A percentile compares a stretch with the other conserved stretches of the same genome.
phyloP scores from a whole-genome alignment of 1,140 invertebrate genomes.

The Chymomyza costata region DNA sequence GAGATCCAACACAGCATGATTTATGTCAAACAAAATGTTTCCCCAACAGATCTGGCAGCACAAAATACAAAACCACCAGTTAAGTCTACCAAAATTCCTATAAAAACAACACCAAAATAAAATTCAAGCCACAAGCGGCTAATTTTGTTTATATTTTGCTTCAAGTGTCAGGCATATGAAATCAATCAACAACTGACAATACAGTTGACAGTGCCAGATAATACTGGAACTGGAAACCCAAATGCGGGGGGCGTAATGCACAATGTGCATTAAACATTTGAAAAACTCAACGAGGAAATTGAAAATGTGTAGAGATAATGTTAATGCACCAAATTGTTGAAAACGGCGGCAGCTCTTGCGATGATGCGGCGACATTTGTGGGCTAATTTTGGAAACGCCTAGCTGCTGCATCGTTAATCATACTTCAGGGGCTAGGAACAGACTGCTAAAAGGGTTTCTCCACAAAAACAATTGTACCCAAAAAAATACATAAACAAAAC shows the following conservation, averaged over 20 bases:
- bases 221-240: constrained; percentile 3
- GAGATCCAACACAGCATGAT: constrained; percentile 14
- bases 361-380: constrained; percentile 38
- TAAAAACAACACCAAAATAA: too few species aligned
- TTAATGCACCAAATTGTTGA: constrained; percentile 42
- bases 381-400: constrained; percentile 49
- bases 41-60: constrained; percentile 17
- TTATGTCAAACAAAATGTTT: constrained; percentile 25
- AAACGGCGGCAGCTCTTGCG: constrained; percentile 4
- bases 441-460: constrained; percentile 39
- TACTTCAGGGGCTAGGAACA: constrained; percentile 50
- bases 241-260: constrained; percentile 35
- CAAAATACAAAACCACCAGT: constrained; percentile 3
- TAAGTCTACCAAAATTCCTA: too few species aligned
- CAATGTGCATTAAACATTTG: constrained; percentile 26
- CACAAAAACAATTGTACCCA: constrained; percentile 35
- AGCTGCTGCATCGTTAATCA: constrained; percentile 51
- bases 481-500: constrained; percentile 7
- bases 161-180: constrained; percentile 49
- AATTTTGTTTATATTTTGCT: constrained; percentile 52
- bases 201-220: constrained; percentile 32
- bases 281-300: constrained; percentile 17
- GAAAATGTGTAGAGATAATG: constrained; percentile 23
- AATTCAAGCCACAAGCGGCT: constrained; percentile 26
- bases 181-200: constrained; percentile 69